Evolutionary conservation across 2,888 invertebrate genomes (phyloP), one percentile per base, ranked within the genome.

Genomic region (Habroteleia sp.): DNA sequence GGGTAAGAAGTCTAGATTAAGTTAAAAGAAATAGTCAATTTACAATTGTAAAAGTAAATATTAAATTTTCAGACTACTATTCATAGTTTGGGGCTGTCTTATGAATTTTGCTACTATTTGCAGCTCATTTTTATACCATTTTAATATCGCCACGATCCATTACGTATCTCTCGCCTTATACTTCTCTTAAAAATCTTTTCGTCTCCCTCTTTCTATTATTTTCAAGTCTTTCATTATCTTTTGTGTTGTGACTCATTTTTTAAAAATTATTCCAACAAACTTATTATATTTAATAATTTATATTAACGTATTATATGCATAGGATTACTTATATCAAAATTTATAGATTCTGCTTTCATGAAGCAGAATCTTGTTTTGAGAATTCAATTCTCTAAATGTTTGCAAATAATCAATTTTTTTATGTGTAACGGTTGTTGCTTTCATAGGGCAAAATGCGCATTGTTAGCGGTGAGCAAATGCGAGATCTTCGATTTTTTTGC

Each of bases 41-140:
- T n/a, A n/a, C n/a, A n/a, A n/a, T n/a, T n/a, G n/a, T n/a, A n/a
- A n/a, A n/a, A n/a, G n/a, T n/a, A 29, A 31, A 35, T 14, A 6
- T 25, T 10, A 25, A 39, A 20, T 48, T 52, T 27, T 33, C 6
- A 33, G 73, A 69, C 54, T 50, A 54, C 71, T 74, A 56, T 77
- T 80, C 82, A 81, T 79, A 78, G 79, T 80, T 78, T 50, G 75
- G 78, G 77, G 79, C 80, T 77, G 80, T 81, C 83, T 85, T 86
- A 86, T 84, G 82, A 87, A 83, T 81, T 82, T 82, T 82, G 84
- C 87, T 88, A 88, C 87, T 88, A 88, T 88, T 88, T 88, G 84
- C 87, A 83, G 83, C 87, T 87, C 88, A 88, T 88, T 88, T 88
- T 88, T 88, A 87, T 87, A 85, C 87, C 86, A 86, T 88, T 88